These are phyloP conservation scores for Perca schrenkii DNA, from an alignment of 2,113 vertebrate genomes.

Conservation along the genomic window DNA sequence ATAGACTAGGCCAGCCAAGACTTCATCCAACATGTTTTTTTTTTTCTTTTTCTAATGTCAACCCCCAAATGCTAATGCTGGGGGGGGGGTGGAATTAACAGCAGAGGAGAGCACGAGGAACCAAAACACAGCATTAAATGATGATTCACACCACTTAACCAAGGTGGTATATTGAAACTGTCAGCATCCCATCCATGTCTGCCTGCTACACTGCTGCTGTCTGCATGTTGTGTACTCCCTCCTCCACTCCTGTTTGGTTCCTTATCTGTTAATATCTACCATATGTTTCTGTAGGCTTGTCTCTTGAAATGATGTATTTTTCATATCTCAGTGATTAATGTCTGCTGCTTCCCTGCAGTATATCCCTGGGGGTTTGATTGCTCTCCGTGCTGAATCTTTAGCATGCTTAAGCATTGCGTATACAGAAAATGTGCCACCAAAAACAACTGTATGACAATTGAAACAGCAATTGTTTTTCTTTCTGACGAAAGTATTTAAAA, in stretches of 20 bases:
- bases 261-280: constrained; percentile 40
- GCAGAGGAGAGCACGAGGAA: background rate
- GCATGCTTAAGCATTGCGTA: background rate
- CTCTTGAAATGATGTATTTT: constrained; percentile 44
- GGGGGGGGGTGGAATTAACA: background rate
- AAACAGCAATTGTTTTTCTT: constrained; percentile 9
- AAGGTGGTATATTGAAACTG: constrained; percentile 6
- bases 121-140: background rate
- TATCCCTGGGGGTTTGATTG: constrained; percentile 46
- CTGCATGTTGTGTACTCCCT: constrained; percentile 20
- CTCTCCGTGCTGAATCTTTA: constrained; percentile 17
- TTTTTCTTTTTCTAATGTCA: background rate
- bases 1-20: too few relatives aligned
- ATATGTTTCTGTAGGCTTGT: constrained; percentile 29
- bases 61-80: too few relatives aligned
- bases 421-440: constrained; percentile 7
- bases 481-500: constrained; percentile 1
- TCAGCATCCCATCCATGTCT: constrained; percentile 1
- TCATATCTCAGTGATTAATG: constrained; percentile 61
- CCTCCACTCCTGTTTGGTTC: constrained; percentile 4
- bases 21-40: too few relatives aligned
- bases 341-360: constrained; percentile 17
- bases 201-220: background rate
- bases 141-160: constrained; percentile 15
- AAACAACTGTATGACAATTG: constrained; percentile 19